Evolutionary conservation across 2,888 invertebrate species (phyloP).

Genomic region (Ctenicera cuprea): DNA sequence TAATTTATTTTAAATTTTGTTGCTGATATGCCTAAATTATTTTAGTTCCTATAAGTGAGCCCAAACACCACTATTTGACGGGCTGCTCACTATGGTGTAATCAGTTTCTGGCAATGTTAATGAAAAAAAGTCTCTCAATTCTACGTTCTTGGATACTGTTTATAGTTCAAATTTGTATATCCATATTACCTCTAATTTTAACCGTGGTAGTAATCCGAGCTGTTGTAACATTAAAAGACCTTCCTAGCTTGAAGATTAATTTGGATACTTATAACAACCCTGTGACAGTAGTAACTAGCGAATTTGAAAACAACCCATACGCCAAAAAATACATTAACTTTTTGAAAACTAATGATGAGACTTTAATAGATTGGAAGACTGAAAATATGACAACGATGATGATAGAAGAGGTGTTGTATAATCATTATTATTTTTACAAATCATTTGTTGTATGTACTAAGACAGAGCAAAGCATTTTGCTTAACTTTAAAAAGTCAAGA

Average conservation of each 20-base stretch:
- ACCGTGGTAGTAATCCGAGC: slow-evolving; percentile 75
- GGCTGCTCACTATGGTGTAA: slow-evolving; percentile 36
- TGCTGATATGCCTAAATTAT: neutral
- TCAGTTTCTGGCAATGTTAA: slow-evolving; percentile 53
- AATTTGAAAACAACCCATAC: slow-evolving; percentile 55
- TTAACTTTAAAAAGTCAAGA: no score
- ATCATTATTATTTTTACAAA: neutral
- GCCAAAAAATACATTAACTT: slow-evolving; percentile 66
- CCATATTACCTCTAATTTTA: slow-evolving; percentile 76
- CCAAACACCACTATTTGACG: slow-evolving; percentile 39
- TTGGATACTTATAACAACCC: slow-evolving; percentile 69
- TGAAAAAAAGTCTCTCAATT: slow-evolving; percentile 61
- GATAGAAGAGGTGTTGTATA: slow-evolving; percentile 68
- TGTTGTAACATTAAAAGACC: slow-evolving; percentile 68
- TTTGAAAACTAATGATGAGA: slow-evolving; percentile 28
- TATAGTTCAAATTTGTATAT: slow-evolving; percentile 76
- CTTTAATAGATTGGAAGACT: slow-evolving; percentile 54
- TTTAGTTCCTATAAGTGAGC: slow-evolving; percentile 60
- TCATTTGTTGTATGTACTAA: no score
- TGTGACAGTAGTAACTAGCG: slow-evolving; percentile 57
- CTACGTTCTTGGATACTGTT: slow-evolving; percentile 79
- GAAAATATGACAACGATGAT: slow-evolving; percentile 70
- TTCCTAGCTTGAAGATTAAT: slow-evolving; percentile 74
- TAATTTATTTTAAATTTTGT: neutral
- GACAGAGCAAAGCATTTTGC: no score